Evolutionary conservation across 2,113 vertebrate species (phyloP).

Genomic region (Dasyurus viverrinus): DNA sequence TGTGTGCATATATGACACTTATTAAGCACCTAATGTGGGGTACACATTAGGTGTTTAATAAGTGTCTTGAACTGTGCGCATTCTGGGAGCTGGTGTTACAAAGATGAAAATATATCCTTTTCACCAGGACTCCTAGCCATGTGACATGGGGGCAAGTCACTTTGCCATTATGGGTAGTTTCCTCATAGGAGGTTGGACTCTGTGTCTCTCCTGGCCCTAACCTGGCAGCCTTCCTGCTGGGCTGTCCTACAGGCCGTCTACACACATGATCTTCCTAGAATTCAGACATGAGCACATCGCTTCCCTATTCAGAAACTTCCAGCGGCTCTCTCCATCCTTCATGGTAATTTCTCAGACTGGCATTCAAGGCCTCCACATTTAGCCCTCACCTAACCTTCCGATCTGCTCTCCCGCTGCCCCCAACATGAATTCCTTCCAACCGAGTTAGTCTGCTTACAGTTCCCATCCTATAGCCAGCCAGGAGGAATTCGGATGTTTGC

Average conservation of each 20-base stretch:
- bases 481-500: background rate
- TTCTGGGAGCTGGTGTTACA: background rate
- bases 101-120: background rate
- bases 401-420: background rate
- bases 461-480: background rate
- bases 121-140: background rate
- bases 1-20: too few relatives aligned
- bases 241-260: background rate
- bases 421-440: background rate
- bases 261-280: background rate
- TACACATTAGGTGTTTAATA: too few relatives aligned
- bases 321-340: background rate
- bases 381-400: background rate
- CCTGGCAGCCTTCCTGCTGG: background rate
- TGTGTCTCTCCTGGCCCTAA: background rate
- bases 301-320: background rate
- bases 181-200: background rate
- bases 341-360: background rate
- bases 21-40: background rate
- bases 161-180: slow-evolving; percentile 7
- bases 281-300: background rate
- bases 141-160: background rate
- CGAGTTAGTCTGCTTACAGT: background rate
- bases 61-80: background rate
- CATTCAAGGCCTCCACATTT: background rate